These are phyloP conservation scores for Cephonodes hylas DNA, from an alignment of 2,888 invertebrate genomes.

Conservation along the genomic window DNA sequence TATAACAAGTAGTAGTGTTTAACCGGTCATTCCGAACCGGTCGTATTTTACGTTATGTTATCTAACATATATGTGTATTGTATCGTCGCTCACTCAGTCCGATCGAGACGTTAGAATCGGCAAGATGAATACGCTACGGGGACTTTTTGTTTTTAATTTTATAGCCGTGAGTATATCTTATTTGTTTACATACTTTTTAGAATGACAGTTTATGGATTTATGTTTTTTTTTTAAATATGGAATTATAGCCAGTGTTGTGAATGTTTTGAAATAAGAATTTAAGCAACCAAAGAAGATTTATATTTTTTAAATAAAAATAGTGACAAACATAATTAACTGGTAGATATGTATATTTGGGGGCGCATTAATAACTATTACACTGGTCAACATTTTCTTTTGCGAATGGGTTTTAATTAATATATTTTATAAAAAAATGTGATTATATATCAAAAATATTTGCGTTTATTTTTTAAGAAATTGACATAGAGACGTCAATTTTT, in stretches of 20 bases:
- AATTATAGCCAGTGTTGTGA: neutral
- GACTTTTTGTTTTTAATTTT: neutral
- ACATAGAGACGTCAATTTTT: too few relatives aligned
- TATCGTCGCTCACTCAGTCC: neutral
- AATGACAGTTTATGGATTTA: neutral
- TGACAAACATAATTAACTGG: too few relatives aligned
- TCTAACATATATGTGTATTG: constrained; percentile 11
- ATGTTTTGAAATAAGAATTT: neutral
- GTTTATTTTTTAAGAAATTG: too few relatives aligned
- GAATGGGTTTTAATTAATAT: too few relatives aligned
- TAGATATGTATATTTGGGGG: too few relatives aligned
- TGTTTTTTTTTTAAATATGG: neutral
- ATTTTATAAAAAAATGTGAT: too few relatives aligned
- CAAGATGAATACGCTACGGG: constrained; percentile 2
- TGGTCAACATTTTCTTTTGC: neutral
- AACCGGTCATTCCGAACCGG: neutral
- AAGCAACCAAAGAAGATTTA: too few relatives aligned
- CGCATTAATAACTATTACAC: too few relatives aligned
- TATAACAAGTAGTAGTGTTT: neutral
- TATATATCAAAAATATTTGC: too few relatives aligned
- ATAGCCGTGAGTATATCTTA: neutral
- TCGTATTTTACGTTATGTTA: constrained; percentile 8
- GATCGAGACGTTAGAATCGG: constrained; percentile 1
- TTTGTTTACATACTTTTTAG: neutral
- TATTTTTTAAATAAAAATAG: too few relatives aligned